phyloP scores from a whole-genome alignment of 2,888 invertebrate species.

The Sphaeridia pumilis region DNA sequence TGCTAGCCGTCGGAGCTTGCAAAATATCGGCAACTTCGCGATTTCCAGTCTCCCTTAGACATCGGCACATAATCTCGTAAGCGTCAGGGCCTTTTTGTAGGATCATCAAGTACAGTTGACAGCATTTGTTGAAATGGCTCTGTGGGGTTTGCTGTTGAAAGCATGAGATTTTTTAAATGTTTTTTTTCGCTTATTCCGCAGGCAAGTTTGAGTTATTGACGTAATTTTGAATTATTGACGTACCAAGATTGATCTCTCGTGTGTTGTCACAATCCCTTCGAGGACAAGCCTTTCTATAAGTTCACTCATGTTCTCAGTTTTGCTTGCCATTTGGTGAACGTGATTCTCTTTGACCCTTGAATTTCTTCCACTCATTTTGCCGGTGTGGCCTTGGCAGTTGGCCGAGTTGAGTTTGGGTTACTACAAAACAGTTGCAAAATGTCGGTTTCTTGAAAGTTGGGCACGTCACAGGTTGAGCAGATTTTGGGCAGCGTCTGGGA shows the following conservation, averaged over 20 bases:
- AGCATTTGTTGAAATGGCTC: no score
- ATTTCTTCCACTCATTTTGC: no score
- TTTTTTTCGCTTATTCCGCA: no score
- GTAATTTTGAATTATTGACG: background rate
- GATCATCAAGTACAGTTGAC: constrained; percentile 6
- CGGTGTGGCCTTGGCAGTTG: no score
- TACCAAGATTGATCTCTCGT: background rate
- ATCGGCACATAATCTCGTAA: constrained; percentile 3
- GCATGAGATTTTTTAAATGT: no score
- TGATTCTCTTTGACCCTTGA: no score
- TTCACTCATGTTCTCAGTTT: constrained; percentile 6
- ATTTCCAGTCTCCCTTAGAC: constrained; percentile 4
- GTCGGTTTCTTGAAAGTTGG: no score
- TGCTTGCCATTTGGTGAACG: constrained; percentile 1
- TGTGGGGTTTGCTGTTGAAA: no score
- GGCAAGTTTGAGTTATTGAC: background rate
- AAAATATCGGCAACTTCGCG: constrained; percentile 5
- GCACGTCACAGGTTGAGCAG: no score
- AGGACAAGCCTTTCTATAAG: background rate
- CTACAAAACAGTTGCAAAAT: no score
- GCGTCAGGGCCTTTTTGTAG: constrained; percentile 10
- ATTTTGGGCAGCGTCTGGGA: no score
- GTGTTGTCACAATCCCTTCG: background rate
- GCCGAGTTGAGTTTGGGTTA: no score
- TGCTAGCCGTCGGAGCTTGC: background rate